Evolutionary conservation across 2,797 vertebrate genomes (phyloP).

Genomic region (Poecile montanus): DNA sequence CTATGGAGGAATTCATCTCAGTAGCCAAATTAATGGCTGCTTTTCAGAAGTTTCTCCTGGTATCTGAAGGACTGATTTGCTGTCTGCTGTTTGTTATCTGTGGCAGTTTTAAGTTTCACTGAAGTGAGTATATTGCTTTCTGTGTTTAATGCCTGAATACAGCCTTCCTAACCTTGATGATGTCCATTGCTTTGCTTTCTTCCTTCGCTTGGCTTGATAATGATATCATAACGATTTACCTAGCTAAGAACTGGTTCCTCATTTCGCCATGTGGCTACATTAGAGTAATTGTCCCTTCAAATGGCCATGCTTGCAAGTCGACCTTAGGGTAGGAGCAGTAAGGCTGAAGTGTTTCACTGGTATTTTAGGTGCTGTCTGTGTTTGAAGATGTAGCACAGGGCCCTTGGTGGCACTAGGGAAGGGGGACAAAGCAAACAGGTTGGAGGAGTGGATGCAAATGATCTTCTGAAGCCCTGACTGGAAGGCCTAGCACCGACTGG

Average conservation of each 20-base stretch:
- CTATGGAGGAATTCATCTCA: background rate
- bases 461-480: background rate
- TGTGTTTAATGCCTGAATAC: background rate
- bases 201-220: background rate
- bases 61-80: conserved; percentile 36
- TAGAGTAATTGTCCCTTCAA: background rate
- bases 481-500: background rate
- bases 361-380: background rate
- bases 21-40: conserved; percentile 17
- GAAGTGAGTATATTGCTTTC: background rate
- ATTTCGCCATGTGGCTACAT: background rate
- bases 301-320: background rate
- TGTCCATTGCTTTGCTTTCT: background rate
- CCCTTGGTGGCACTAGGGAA: background rate
- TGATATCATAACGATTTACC: background rate
- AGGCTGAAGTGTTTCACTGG: background rate
- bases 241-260: background rate
- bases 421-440: background rate
- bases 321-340: background rate
- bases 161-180: background rate
- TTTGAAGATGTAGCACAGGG: background rate
- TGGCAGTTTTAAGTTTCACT: conserved; percentile 10
- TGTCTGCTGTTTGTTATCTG: background rate
- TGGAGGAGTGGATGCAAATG: background rate
- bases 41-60: conserved; percentile 28